Evolutionary conservation across 64 coral and sea anemone genomes (phyloP).

Genomic region (Porites australiensis): DNA sequence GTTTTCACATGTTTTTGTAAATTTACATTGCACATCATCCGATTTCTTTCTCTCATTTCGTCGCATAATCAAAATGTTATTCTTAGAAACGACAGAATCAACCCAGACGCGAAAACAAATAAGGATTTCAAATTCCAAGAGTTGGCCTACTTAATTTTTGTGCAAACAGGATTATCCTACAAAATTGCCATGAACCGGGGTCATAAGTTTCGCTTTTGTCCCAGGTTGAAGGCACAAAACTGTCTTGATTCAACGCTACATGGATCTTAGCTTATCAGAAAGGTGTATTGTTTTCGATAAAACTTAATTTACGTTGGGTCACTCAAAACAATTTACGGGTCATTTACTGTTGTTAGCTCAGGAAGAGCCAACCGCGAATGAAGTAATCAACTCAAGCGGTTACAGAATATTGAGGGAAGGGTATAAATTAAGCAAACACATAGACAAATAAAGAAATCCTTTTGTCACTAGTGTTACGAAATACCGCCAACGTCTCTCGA

Average conservation of each 20-base stretch:
- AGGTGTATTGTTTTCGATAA: slow-evolving; percentile 27
- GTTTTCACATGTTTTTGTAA: neutral
- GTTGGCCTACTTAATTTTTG: slow-evolving; percentile 13
- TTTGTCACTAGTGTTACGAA: slow-evolving; percentile 1
- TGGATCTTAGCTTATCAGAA: neutral
- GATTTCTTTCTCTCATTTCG: neutral
- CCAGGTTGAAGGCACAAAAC: neutral
- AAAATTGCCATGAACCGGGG: neutral
- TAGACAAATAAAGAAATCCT: neutral
- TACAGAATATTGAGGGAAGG: neutral
- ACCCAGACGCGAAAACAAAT: neutral
- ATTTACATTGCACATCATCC: neutral
- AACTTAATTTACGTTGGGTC: slow-evolving; percentile 45
- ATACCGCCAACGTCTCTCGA: neutral
- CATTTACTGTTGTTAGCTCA: neutral
- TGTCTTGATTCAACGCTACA: neutral
- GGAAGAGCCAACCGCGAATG: neutral
- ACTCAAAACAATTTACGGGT: slow-evolving; percentile 16
- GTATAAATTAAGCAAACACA: slow-evolving; percentile 43
- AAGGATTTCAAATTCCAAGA: slow-evolving; percentile 23
- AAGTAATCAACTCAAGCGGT: slow-evolving; percentile 7
- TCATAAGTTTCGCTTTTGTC: slow-evolving; percentile 21
- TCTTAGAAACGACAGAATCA: slow-evolving; percentile 23
- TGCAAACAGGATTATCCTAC: slow-evolving; percentile 29
- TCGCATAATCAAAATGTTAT: slow-evolving; percentile 12